These are phyloP conservation scores for Lepilemur ruficaudatus DNA, from an alignment of 2,797 vertebrate species.

Conservation along the genomic window DNA sequence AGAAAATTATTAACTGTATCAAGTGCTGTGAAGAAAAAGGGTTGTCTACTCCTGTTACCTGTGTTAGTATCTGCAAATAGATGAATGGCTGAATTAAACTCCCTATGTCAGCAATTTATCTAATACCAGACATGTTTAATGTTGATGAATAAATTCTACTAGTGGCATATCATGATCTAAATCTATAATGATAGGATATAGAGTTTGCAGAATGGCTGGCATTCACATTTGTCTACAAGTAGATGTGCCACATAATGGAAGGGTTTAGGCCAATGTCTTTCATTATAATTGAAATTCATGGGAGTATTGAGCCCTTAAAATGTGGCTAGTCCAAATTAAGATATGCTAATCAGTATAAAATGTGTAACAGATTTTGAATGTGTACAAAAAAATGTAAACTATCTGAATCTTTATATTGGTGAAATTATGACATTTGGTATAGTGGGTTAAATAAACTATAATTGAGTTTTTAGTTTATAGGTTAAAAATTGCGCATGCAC, in stretches of 20 bases:
- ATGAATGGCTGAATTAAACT: background rate
- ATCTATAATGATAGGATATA: background rate
- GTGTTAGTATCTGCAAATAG: background rate
- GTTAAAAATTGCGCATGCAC: background rate
- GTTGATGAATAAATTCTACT: background rate
- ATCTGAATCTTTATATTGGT: conserved; percentile 12
- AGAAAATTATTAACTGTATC: background rate
- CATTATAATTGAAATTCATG: background rate
- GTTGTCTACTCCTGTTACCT: background rate
- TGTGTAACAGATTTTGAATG: background rate
- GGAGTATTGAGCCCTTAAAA: background rate
- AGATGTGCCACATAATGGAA: background rate
- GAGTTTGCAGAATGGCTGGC: background rate
- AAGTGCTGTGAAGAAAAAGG: background rate
- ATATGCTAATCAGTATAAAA: background rate
- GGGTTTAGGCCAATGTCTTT: background rate
- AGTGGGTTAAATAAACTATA: conserved; percentile 36
- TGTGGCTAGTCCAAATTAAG: background rate
- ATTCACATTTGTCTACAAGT: background rate
- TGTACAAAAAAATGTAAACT: background rate
- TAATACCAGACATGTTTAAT: background rate
- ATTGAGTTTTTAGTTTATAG: background rate
- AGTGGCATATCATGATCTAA: background rate
- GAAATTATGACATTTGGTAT: conserved; percentile 5
- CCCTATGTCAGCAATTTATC: background rate